Percentiles rank a stretch among this genome's conserved stretches.
phyloP scores from a whole-genome alignment of 92 coral and sea anemone species.

The Umimayanthus kanabou region DNA sequence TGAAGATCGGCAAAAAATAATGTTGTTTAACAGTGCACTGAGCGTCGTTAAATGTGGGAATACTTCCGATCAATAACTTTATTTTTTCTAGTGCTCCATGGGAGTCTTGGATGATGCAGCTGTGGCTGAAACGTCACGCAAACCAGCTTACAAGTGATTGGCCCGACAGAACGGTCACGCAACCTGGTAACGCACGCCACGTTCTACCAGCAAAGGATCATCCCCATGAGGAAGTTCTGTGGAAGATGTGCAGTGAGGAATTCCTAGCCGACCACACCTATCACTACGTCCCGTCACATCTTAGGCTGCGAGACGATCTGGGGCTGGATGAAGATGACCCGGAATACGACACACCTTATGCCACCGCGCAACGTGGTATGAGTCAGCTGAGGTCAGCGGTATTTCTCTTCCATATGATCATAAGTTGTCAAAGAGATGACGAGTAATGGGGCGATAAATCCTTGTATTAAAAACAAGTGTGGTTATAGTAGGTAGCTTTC shows the following conservation, averaged over 20 bases:
- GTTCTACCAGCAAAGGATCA: constrained; percentile 8
- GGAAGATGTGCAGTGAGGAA: constrained; percentile 22
- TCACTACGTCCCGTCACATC: constrained; percentile 5
- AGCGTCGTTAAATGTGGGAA: too few species aligned
- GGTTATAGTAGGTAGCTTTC: too few species aligned
- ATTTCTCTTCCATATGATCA: too few species aligned
- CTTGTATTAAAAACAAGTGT: too few species aligned
- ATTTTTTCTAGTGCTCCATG: neutral
- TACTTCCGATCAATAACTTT: too few species aligned
- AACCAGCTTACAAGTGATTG: constrained; percentile 5
- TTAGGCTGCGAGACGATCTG: neutral
- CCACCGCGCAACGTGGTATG: neutral
- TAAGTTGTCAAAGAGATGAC: too few species aligned
- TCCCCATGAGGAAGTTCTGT: neutral
- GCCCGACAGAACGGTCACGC: constrained; percentile 15
- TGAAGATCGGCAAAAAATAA: too few species aligned
- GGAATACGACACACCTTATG: neutral
- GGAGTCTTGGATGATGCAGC: constrained; percentile 27
- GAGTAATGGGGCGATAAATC: too few species aligned
- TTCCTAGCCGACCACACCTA: constrained; percentile 20
- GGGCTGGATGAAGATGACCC: neutral
- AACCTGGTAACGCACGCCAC: constrained; percentile 27
- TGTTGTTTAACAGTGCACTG: too few species aligned
- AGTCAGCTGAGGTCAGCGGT: neutral
- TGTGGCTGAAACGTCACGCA: constrained; percentile 13